phyloP scores from a whole-genome alignment of 2,888 invertebrate genomes.

The Hoplodrina ambigua region DNA sequence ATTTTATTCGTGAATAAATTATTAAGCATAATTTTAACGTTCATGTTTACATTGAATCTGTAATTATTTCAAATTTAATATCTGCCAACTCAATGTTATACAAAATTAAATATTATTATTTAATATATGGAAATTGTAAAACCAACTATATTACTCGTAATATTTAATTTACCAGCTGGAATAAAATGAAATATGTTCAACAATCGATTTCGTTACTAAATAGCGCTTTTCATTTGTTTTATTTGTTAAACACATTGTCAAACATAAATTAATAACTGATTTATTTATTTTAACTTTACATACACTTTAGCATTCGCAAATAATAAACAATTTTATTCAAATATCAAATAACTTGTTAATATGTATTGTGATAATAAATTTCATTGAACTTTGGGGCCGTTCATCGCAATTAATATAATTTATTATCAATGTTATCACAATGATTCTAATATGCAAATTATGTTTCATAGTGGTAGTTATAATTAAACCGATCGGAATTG shows the following conservation, averaged over 20 bases:
- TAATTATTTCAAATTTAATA: too few relatives aligned
- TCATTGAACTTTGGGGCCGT: conserved; percentile 2
- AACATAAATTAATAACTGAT: not conserved
- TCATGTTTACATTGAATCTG: too few relatives aligned
- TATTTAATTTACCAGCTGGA: not conserved
- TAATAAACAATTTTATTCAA: conserved; percentile 6
- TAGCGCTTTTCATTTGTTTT: conserved; percentile 1
- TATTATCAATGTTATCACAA: conserved; percentile 37
- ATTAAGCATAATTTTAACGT: too few relatives aligned
- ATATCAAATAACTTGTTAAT: conserved; percentile 14
- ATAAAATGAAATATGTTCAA: not conserved
- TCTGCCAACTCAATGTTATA: not conserved
- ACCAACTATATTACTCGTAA: not conserved
- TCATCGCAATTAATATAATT: conserved; percentile 22
- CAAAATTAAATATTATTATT: too few relatives aligned
- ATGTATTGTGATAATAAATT: conserved; percentile 14
- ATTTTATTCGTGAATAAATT: too few relatives aligned
- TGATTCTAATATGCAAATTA: conserved; percentile 52
- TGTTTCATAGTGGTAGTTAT: conserved; percentile 14
- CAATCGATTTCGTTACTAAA: not conserved
- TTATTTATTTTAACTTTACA: not conserved
- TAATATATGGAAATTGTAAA: not conserved
- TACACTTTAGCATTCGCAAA: conserved; percentile 4
- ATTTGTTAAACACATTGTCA: conserved; percentile 9
- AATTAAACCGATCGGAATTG: conserved; percentile 29